phyloP scores from a whole-genome alignment of 2,888 invertebrate genomes.

The Diogma glabrata region DNA sequence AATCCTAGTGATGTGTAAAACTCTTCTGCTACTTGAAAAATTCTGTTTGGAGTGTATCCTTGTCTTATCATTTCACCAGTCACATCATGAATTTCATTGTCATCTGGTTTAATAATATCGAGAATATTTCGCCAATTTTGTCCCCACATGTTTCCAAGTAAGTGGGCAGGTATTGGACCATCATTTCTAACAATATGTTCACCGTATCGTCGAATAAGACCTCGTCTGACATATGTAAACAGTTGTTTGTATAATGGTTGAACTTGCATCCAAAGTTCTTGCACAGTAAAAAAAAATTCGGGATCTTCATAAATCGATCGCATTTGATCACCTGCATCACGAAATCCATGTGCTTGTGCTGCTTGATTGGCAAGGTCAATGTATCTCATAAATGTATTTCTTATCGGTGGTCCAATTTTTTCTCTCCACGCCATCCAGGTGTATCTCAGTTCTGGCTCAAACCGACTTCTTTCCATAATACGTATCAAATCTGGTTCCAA shows the following conservation, averaged over 20 bases:
- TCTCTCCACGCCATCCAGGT: constrained; percentile 77
- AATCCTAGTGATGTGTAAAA: constrained; percentile 73
- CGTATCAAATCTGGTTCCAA: constrained; percentile 47
- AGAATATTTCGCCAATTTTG: constrained; percentile 70
- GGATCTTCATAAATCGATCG: constrained; percentile 59
- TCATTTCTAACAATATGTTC: constrained; percentile 44
- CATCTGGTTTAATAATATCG: constrained; percentile 64
- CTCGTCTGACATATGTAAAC: constrained; percentile 67
- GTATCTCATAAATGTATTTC: constrained; percentile 65
- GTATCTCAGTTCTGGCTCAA: constrained; percentile 61
- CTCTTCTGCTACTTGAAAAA: constrained; percentile 74
- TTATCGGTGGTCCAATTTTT: constrained; percentile 62
- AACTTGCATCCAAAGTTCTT: constrained; percentile 48
- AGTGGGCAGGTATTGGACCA: constrained; percentile 75
- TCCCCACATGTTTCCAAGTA: constrained; percentile 77
- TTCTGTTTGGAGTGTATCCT: constrained; percentile 60
- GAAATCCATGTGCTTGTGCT: constrained; percentile 59
- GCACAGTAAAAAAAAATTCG: constrained; percentile 47
- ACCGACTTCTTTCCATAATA: constrained; percentile 57
- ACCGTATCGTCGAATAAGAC: constrained; percentile 52
- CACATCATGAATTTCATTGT: constrained; percentile 55
- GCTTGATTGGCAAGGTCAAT: constrained; percentile 70
- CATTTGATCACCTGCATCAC: constrained; percentile 73
- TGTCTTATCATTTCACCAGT: constrained; percentile 65
- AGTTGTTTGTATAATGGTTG: constrained; percentile 69